Conservation (phyloP, 2,888 invertebrate genomes). For the Acrocyrtus sp. region DNA sequence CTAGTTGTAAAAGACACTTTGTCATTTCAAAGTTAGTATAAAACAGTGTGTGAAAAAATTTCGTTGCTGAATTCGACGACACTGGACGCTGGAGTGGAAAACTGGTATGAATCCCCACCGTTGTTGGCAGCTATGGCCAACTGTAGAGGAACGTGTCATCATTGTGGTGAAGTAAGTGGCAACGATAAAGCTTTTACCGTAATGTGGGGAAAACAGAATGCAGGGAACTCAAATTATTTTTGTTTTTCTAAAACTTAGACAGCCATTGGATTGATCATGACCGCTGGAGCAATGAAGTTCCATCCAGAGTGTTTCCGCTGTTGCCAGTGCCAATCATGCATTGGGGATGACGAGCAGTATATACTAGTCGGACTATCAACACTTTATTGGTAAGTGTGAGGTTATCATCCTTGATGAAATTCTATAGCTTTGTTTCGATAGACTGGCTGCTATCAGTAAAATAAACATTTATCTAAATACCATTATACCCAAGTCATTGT, state of each 20-base stretch:
- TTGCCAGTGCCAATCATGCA: slow-evolving; percentile 80
- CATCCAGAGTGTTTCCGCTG: slow-evolving; percentile 97
- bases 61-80: slow-evolving; percentile 10
- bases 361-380: slow-evolving; percentile 90
- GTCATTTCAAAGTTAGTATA: too few species aligned
- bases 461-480: too few species aligned
- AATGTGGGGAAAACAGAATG: too few species aligned
- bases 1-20: too few species aligned
- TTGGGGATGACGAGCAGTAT: slow-evolving; percentile 93
- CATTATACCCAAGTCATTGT: too few species aligned
- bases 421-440: too few species aligned
- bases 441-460: too few species aligned
- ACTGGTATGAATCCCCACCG: slow-evolving; percentile 48
- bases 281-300: slow-evolving; percentile 93
- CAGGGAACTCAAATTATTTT: slow-evolving; percentile 1
- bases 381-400: slow-evolving; percentile 79
- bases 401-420: too few species aligned
- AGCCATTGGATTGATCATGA: slow-evolving; percentile 84
- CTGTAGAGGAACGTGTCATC: slow-evolving; percentile 89
- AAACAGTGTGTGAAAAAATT: background rate
- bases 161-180: slow-evolving; percentile 78
- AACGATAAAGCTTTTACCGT: too few species aligned
- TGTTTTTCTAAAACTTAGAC: slow-evolving; percentile 51
- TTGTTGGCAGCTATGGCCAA: slow-evolving; percentile 69
- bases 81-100: slow-evolving; percentile 46